Percentiles rank a stretch among this genome's conserved stretches.
phyloP scores from a whole-genome alignment of 2,113 vertebrate species.

The Polypterus bichir region DNA sequence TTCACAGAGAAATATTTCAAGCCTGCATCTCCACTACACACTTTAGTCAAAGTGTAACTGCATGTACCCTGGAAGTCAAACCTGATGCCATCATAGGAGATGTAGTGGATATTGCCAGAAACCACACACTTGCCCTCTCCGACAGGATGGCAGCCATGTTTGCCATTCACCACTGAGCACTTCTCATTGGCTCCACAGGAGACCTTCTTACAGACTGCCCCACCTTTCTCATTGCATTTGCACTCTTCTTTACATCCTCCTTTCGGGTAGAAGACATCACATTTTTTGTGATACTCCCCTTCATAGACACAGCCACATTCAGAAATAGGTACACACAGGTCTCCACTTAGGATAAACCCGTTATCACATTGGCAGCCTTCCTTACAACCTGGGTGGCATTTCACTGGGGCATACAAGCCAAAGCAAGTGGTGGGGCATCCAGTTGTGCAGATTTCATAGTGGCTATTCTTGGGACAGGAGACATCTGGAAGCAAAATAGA shows the following conservation, averaged over 20 bases:
- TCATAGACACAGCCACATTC: conserved; percentile 55
- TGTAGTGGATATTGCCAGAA: conserved; percentile 46
- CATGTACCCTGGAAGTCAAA: conserved; percentile 50
- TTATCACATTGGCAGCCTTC: conserved; percentile 60
- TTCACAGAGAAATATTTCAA: conserved; percentile 35
- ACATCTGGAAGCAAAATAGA: conserved; percentile 38
- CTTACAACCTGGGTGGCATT: conserved; percentile 35
- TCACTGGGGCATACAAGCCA: conserved; percentile 6
- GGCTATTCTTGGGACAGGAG: conserved; percentile 51
- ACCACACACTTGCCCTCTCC: conserved; percentile 35
- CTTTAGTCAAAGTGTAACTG: conserved; percentile 36
- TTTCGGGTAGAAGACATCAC: conserved; percentile 36
- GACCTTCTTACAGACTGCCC: conserved; percentile 27
- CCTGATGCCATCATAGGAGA: conserved; percentile 36
- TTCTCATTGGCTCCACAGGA: conserved; percentile 30
- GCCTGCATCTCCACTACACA: conserved; percentile 21
- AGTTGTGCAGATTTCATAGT: conserved; percentile 42
- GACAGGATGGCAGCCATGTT: conserved; percentile 37
- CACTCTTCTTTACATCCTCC: conserved; percentile 33
- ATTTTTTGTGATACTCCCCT: conserved; percentile 45
- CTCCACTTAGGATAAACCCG: conserved; percentile 43
- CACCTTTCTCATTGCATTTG: conserved; percentile 36
- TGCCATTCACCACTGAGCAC: conserved; percentile 35
- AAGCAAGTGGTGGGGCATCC: conserved; percentile 47
- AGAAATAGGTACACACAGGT: conserved; percentile 41